These are phyloP conservation scores for Linurgus olivaceus DNA, from an alignment of 2,797 vertebrate species.

Conservation along the genomic window DNA sequence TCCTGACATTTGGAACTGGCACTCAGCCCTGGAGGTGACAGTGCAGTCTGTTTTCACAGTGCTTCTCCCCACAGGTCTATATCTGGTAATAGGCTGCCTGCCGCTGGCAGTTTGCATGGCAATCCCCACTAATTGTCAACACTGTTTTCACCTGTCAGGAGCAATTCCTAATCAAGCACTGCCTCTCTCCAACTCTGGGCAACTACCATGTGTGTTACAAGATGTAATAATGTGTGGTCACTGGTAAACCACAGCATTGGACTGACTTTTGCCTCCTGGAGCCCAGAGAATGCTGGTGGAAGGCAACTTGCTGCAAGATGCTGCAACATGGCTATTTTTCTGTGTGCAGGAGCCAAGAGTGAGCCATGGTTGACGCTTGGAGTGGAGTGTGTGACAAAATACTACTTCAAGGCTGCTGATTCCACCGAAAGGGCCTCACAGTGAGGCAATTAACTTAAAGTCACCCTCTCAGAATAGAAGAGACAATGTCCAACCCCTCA, in stretches of 20 bases:
- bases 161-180: neutral
- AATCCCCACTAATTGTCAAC: neutral
- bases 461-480: neutral
- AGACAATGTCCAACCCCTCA: neutral
- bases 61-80: slow-evolving; percentile 9
- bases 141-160: neutral
- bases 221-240: neutral
- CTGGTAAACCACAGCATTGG: neutral
- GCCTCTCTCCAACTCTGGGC: neutral
- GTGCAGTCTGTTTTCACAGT: neutral
- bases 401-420: neutral
- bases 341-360: neutral
- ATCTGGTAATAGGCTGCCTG: slow-evolving; percentile 31
- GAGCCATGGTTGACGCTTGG: neutral
- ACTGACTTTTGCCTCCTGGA: neutral
- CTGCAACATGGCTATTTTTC: neutral
- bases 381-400: neutral
- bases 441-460: neutral
- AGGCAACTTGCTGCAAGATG: neutral
- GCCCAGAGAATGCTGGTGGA: neutral
- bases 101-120: neutral
- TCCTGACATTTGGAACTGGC: slow-evolving; percentile 47
- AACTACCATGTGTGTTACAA: neutral
- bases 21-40: slow-evolving; percentile 27
- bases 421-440: neutral